phyloP scores from a whole-genome alignment of 2,888 invertebrate genomes.

The Cremastobaeus sp. region DNA sequence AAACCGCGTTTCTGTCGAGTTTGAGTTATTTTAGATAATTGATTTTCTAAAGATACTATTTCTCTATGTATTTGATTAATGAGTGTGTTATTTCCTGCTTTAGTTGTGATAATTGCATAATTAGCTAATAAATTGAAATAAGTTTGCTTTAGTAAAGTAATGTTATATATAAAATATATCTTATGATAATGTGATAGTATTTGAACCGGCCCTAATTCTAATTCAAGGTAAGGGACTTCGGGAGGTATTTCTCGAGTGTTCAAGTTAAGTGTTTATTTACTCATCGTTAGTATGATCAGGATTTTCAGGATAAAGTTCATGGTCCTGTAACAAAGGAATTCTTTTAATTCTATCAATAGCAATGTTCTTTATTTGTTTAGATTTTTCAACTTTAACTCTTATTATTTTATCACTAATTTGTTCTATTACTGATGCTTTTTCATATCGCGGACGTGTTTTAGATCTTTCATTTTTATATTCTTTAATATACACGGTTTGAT shows the following conservation, averaged over 20 bases:
- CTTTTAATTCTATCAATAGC: constrained; percentile 6
- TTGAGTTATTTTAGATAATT: no score
- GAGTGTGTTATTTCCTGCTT: not conserved
- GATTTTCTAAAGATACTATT: constrained; percentile 5
- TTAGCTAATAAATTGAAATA: constrained; percentile 1
- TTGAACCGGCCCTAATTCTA: constrained; percentile 7
- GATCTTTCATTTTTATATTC: constrained; percentile 5
- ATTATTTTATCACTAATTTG: constrained; percentile 7
- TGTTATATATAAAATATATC: constrained; percentile 8
- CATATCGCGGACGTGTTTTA: constrained; percentile 2
- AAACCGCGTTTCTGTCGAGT: not conserved
- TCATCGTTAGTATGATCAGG: not conserved
- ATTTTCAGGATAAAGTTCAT: not conserved
- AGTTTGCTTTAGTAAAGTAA: not conserved
- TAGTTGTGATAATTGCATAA: not conserved
- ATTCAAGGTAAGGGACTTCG: constrained; percentile 1
- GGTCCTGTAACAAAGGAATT: constrained; percentile 9
- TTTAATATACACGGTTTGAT: not conserved
- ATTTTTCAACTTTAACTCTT: not conserved
- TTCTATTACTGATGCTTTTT: constrained; percentile 12
- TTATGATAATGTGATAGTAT: constrained; percentile 7
- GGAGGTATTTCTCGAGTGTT: not conserved
- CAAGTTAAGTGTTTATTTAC: not conserved
- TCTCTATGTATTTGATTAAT: constrained; percentile 2
- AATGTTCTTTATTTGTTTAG: constrained; percentile 15